Evolutionary conservation across 2,888 invertebrate genomes (phyloP), one percentile per base, ranked within the genome.

Genomic region (Heliconius ethilla): DNA sequence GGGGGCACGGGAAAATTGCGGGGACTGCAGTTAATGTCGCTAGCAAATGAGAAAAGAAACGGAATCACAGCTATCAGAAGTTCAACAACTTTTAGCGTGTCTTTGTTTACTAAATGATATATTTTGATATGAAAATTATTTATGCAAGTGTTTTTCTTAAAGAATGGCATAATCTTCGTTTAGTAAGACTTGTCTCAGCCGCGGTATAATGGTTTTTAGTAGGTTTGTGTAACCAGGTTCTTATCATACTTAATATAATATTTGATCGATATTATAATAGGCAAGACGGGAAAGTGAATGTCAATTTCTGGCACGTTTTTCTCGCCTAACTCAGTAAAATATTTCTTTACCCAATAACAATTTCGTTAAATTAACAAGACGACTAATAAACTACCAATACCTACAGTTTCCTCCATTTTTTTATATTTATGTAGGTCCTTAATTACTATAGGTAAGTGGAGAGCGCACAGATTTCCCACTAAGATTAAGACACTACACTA

Each of bases 21-120:
- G 73, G 75, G 79, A 37, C 77, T 77, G 77, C 78, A 81, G 79
- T 81, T 79, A 81, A 80, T 80, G 82, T 79, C 78, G 76, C 80
- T 79, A 79, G 78, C 80, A 82, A 82, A 81, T 81, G 80, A 81
- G 77, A 80, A 79, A 79, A 82, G 81, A 78, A 79, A 79, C 79
- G 66, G 74, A 78, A 78, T 81, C 79, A 55, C 75, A 78, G 78
- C 79, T 79, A 79, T 76, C 79, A 79, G 18, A 75, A 67, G 81
- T 79, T 79, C 76, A 79, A 78, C 74, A 72, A 75, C 80, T 77
- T 78, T 77, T 70, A 78, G 65, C 74, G 70, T 74, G 72, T 29
- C 73, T 80, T 76, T 80, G 75, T 80, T 78, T 69, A 70, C 27
- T 22, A 10, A 27, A 63, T 74, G 65, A 74, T 65, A 65, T 74